Conservation (phyloP, 2,113 vertebrate genomes). For the Neogobius melanostomus region DNA sequence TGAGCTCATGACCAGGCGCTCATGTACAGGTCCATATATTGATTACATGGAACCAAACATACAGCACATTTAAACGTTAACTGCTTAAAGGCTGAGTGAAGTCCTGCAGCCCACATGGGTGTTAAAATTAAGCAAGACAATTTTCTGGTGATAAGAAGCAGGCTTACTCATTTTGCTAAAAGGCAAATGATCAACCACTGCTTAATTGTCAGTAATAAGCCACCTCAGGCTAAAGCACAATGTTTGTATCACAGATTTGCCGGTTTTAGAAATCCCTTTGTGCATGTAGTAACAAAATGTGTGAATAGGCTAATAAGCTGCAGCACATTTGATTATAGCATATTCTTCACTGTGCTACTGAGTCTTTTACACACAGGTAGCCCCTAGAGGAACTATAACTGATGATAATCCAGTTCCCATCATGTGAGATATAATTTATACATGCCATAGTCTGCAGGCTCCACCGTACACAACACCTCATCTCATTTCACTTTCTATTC, state of each 20-base stretch:
- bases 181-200: constrained; percentile 24
- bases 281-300: constrained; percentile 6
- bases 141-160: constrained; percentile 23
- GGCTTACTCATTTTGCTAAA: constrained; percentile 20
- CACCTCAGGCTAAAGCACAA: neutral
- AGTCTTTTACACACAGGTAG: neutral
- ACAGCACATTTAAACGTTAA: neutral
- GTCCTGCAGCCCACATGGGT: constrained; percentile 28
- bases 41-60: neutral
- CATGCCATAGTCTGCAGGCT: neutral
- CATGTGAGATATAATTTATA: neutral
- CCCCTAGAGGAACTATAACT: neutral
- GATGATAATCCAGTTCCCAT: neutral
- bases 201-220: constrained; percentile 12
- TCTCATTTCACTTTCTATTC: neutral
- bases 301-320: constrained; percentile 4
- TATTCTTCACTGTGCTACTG: neutral
- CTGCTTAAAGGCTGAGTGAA: constrained; percentile 34
- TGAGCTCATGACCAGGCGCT: no score
- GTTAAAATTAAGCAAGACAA: constrained; percentile 43
- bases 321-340: neutral
- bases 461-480: neutral
- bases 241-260: constrained; percentile 7
- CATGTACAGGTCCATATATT: neutral
- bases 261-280: constrained; percentile 1